Conservation (phyloP, 2,113 vertebrate species). For the Carassius carassius region DNA sequence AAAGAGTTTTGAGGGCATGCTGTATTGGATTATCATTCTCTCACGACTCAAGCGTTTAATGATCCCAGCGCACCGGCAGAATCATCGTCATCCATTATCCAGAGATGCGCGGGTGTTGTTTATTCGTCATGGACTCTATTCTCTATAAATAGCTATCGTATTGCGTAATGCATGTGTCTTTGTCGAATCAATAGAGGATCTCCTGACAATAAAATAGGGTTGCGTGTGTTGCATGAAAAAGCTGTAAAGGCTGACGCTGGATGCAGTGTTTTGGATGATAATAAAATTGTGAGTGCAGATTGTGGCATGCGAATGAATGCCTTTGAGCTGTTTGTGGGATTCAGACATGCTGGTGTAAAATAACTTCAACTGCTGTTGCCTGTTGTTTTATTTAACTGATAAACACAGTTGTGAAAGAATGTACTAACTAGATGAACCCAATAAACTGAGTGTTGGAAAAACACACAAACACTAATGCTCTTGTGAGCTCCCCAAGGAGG, state of each 20-base stretch:
- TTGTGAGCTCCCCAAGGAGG: not conserved
- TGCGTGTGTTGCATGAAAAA: conserved; percentile 18
- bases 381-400: conserved; percentile 8
- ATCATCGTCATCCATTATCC: conserved; percentile 24
- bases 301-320: not conserved
- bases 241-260: not conserved
- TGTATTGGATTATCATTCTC: conserved; percentile 26
- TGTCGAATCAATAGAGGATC: conserved; percentile 41
- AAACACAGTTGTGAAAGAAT: conserved; percentile 7
- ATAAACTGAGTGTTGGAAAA: not conserved
- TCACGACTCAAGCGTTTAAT: conserved; percentile 28
- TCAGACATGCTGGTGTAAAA: conserved; percentile 7
- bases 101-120: conserved; percentile 30
- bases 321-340: conserved; percentile 6
- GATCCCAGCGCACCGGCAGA: conserved; percentile 14
- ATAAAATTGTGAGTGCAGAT: not conserved
- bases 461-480: not conserved
- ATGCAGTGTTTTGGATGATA: conserved; percentile 4
- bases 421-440: not conserved
- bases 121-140: conserved; percentile 29
- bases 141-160: conserved; percentile 49
- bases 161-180: conserved; percentile 45
- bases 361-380: not conserved
- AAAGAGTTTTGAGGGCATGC: conserved; percentile 22
- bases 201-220: conserved; percentile 25